A percentile compares a stretch with the other conserved stretches of the same genome.
phyloP scores from a whole-genome alignment of 1,140 invertebrate genomes.

The Samia ricini region DNA sequence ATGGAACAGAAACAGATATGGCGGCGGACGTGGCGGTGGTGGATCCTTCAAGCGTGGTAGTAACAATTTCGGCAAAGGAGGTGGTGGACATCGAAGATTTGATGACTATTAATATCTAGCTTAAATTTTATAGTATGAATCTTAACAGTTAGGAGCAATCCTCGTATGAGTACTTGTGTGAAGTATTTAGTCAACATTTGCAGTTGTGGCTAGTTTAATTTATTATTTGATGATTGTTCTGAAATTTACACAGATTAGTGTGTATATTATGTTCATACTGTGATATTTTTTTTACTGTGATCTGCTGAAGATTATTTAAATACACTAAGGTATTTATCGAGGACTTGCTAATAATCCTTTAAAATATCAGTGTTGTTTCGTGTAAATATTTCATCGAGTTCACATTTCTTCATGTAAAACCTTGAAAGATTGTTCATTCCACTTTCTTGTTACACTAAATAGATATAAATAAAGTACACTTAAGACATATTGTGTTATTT shows the following conservation, averaged over 20 bases:
- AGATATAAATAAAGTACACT: neutral
- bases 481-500: no score
- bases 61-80: constrained; percentile 57
- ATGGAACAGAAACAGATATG: constrained; percentile 70
- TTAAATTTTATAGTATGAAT: constrained; percentile 28
- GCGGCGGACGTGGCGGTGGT: constrained; percentile 58
- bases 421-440: constrained; percentile 25
- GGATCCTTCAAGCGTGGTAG: constrained; percentile 64
- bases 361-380: constrained; percentile 7
- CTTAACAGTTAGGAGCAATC: constrained; percentile 44
- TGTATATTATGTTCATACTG: constrained; percentile 52
- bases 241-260: constrained; percentile 8
- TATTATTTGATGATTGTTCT: constrained; percentile 23
- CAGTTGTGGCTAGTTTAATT: constrained; percentile 31
- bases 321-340: constrained; percentile 24
- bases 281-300: constrained; percentile 52
- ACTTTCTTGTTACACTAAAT: constrained; percentile 16
- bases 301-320: constrained; percentile 45
- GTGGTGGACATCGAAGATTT: constrained; percentile 75
- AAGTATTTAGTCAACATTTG: constrained; percentile 28
- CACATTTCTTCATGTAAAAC: constrained; percentile 8
- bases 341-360: constrained; percentile 14
- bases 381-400: constrained; percentile 11
- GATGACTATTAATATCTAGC: constrained; percentile 66
- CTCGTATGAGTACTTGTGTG: constrained; percentile 56